Evolutionary conservation across 2,797 vertebrate genomes (phyloP).

Genomic region (Macroramphosus scolopax): DNA sequence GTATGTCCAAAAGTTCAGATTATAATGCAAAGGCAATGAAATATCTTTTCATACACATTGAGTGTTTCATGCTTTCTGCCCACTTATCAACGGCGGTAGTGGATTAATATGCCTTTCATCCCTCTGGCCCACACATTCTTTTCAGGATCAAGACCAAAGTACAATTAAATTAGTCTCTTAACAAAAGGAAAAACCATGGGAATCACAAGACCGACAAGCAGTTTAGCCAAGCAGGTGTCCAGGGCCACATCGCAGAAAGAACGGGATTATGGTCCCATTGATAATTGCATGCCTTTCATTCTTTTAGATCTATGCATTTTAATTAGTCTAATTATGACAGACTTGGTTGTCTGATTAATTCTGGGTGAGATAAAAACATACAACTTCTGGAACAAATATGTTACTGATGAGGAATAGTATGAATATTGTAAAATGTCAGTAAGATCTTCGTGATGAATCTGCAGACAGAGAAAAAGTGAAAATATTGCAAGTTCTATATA

Average conservation of each 20-base stretch:
- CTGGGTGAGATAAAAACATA: too few species aligned
- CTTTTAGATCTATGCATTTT: slow-evolving; percentile 35
- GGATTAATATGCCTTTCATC: slow-evolving; percentile 78
- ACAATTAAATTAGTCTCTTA: slow-evolving; percentile 76
- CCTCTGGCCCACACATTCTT: slow-evolving; percentile 74
- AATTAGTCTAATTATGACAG: slow-evolving; percentile 16
- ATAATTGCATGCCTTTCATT: slow-evolving; percentile 55
- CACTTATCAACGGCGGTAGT: slow-evolving; percentile 50
- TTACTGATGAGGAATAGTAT: slow-evolving; percentile 8
- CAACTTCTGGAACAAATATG: too few species aligned
- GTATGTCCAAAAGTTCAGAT: too few species aligned
- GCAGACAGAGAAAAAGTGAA: slow-evolving; percentile 8
- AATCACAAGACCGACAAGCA: slow-evolving; percentile 75
- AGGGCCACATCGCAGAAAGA: slow-evolving; percentile 46
- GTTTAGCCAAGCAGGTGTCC: slow-evolving; percentile 61
- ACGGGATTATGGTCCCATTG: slow-evolving; percentile 36
- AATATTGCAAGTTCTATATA: too few species aligned
- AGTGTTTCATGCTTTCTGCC: slow-evolving; percentile 43
- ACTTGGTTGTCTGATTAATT: too few species aligned
- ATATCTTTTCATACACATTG: slow-evolving; percentile 13
- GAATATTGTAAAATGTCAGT: slow-evolving; percentile 15
- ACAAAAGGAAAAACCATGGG: slow-evolving; percentile 68
- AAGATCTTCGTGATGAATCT: neutral
- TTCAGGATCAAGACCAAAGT: slow-evolving; percentile 76
- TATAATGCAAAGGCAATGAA: slow-evolving; percentile 1